Base-by-base conservation (phyloP, 2,113 vertebrate species). In the Callipepla squamata region DNA sequence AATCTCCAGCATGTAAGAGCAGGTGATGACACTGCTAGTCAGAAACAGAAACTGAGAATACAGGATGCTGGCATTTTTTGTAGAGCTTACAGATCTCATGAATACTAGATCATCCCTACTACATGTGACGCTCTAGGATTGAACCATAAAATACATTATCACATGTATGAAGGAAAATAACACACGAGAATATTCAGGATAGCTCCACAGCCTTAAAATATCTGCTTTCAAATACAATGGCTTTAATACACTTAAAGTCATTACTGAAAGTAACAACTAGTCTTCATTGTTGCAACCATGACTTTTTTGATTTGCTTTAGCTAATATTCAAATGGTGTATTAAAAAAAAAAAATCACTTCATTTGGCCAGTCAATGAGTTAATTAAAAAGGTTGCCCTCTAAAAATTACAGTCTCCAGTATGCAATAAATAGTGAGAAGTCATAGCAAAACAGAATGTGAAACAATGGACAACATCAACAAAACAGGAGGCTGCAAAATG, bases 1-100 rank as follows among this genome's bases (percentile, higher is more conserved):
- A 94, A 96, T 96, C 92, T 96, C 77, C 61, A 87, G 74, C 36
- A 88, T 89, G 28, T 72, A 55, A 76, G 40, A 94, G 94, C 79
- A 94, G 85, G 73, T 81, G 87, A 90, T 94, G 69, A 55, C 87
- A 93, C 0, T 65, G 32, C 57, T 40, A 81, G 68, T 76, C 63
- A 90, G 63, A 61, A 94, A 69, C 19, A 81, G 70, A 87, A 95
- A 89, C 44, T 22, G 59, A 61, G 92, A 87, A 72, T 72, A 80
- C 16, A 72, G 50, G 79, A 76, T 13, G 3, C 13, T 69, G 83
- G 21, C 44, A 80, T 72, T 83, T 89, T 85, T 86, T 87, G 36
- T 48, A 74, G 45, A 76, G 57, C 19, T 74, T 61, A 44, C 42
- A 76, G 9, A 23, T 78, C 66, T 93, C 44, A 40, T 9, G 48